Base-by-base conservation (phyloP, 2,888 invertebrate genomes). In the Nematopogon swammerdamellus region DNA sequence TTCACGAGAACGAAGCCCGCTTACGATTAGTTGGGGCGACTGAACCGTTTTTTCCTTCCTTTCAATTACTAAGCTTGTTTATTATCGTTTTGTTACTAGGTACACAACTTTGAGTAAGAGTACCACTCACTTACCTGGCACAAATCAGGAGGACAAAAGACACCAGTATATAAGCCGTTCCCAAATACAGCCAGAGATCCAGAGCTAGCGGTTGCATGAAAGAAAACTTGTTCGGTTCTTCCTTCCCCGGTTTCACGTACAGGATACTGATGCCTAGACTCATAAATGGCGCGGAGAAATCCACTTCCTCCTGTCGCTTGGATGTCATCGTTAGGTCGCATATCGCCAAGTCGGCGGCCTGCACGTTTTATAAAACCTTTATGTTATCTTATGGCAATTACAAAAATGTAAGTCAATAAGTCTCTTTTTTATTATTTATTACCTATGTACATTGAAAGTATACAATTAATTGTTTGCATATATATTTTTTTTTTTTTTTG, bases 231-330 rank as follows among this genome's bases (percentile, higher is more conserved):
- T 91, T 85, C 14, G 95, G 91, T n/a, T 86, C 83, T 50, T 85
- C 84, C 48, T 86, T 87, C 30, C 84, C 83, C 3, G 91, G 88
- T 60, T 90, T 91, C 59, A 87, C 88, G 70, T 87, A 91, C 54
- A 95, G 67, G 67, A 96, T 92, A 59, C 93, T 91, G 54, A 95
- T 94, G 43, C 92, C 94, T 55, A 97, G 74, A 56, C 91, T 92
- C 94, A 99, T 97, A 68, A 97, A 99, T 0, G 98, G 98, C 72
- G 91, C 92, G 0, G 95, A 93, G 68, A 97, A 97, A 65, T 96
- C 95, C 1, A 95, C 92, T 11, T 88, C 90, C 50, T 85, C 82
- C 56, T 94, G 88, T 45, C 98, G 82, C 47, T 91, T 87, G 59
- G 91, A 92, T 2, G 95, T 97, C 49, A 98, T 97, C 2, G 97